Evolutionary conservation across 2,888 invertebrate species (phyloP), one percentile per base, ranked within the genome.

Genomic region (Limnephilus rhombicus): DNA sequence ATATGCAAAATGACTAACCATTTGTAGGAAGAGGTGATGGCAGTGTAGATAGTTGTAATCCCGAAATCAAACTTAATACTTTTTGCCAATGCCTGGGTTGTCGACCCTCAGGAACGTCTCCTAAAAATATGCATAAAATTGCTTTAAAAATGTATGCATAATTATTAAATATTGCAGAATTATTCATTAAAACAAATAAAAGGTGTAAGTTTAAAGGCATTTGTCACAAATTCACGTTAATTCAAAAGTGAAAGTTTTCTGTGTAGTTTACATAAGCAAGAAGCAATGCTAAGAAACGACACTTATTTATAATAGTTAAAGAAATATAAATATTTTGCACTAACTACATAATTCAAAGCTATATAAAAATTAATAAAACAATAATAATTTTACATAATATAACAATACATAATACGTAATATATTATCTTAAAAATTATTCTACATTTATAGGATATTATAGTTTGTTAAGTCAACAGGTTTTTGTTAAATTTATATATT

Each of bases 81-180:
- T 97, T 97, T 95, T 99, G 99, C 99, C 99, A 99, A 95, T 99
- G 99, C 0, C 99, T 97, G 95, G 99, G 99, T 95, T 98, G 99
- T 1, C 97, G 96, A 11, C 97, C 97, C 95, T 97, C 98, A 18
- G 96, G 96, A 85, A 96, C 95, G 80, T 95, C 95, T 82, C 92
- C 91, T 92, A 90, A 86, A 85, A 29, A 85, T 41, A 41, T 82
- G 15, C 31, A 31, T 34, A 82, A 82, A 68, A 68, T 68, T 68
- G 68, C 68, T 68, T 68, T 68, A 68, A 68, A 68, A 68, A 68
- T 68, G 68, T 2, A n/a, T n/a, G 68, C 68, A n/a, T 45, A 24
- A n/a, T 68, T n/a, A 68, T 68, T n/a, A 68, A 68, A 24, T 24
- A n/a, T 68, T 68, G n/a, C 9, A 68, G n/a, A 7, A 24, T 68